Percentiles rank a stretch among this genome's conserved stretches.
Evolutionary conservation across 2,888 invertebrate species (phyloP).

Genomic region (Clepsis dumicolana): DNA sequence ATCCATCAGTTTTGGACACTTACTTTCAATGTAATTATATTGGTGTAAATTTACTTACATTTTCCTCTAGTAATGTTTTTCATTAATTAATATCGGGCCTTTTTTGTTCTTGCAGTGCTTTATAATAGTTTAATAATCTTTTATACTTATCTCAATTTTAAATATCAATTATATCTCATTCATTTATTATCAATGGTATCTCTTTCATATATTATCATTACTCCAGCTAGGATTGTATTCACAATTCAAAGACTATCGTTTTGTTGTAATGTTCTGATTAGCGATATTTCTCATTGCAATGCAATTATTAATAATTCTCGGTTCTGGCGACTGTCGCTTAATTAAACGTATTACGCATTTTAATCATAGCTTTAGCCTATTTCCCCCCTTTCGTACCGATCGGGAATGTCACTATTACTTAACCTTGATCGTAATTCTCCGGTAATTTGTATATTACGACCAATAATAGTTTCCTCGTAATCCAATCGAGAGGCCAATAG

Average conservation of each 20-base stretch:
- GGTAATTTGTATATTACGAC: conserved; percentile 32
- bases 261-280: too few relatives aligned
- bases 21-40: not conserved
- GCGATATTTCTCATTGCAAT: too few relatives aligned
- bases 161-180: too few relatives aligned
- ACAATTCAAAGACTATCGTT: too few relatives aligned
- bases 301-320: too few relatives aligned
- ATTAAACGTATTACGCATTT: not conserved
- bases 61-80: not conserved
- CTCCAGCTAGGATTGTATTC: too few relatives aligned
- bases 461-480: conserved; percentile 35
- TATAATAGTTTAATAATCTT: not conserved
- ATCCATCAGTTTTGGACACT: not conserved
- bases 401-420: conserved; percentile 20
- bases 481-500: conserved; percentile 30
- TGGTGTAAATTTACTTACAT: not conserved
- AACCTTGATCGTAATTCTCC: conserved; percentile 38
- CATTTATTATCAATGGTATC: too few relatives aligned
- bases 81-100: not conserved
- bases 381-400: not conserved
- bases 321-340: too few relatives aligned
- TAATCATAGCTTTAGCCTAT: not conserved
- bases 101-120: not conserved
- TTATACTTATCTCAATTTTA: too few relatives aligned
- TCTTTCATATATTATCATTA: too few relatives aligned